These are phyloP conservation scores for Amphipyra berbera DNA, from an alignment of 2,888 invertebrate species.

Conservation along the genomic window DNA sequence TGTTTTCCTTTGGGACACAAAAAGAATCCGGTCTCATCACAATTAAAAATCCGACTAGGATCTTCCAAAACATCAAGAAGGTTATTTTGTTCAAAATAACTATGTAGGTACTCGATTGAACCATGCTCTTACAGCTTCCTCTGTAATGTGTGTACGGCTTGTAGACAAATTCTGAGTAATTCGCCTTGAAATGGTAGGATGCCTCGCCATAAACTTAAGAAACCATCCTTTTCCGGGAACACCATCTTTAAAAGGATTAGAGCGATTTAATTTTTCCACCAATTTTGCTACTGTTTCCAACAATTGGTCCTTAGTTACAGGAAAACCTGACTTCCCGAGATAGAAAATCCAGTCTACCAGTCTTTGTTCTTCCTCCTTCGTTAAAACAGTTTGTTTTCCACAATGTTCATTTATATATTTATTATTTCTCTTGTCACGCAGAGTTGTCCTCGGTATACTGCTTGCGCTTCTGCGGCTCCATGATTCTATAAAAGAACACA, in stretches of 20 bases:
- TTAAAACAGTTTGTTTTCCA: conserved; percentile 10
- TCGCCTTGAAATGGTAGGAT: conserved; percentile 9
- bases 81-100: conserved; percentile 11
- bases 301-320: conserved; percentile 11
- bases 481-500: conserved; percentile 6
- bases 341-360: conserved; percentile 8
- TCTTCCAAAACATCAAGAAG: conserved; percentile 10
- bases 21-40: conserved; percentile 8
- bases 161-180: conserved; percentile 7
- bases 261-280: conserved; percentile 1
- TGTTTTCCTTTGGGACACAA: conserved; percentile 8
- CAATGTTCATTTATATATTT: conserved; percentile 9
- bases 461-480: conserved; percentile 5
- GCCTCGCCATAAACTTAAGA: conserved; percentile 3
- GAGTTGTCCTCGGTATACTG: not conserved
- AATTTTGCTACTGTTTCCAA: conserved; percentile 10
- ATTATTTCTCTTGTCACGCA: conserved; percentile 3
- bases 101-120: too few species aligned
- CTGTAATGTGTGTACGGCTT: conserved; percentile 5
- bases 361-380: conserved; percentile 3
- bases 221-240: conserved; percentile 12
- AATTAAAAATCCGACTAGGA: conserved; percentile 9
- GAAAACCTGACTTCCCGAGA: conserved; percentile 5
- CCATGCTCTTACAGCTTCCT: conserved; percentile 6
- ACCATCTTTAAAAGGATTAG: conserved; percentile 17